These are phyloP conservation scores for Drosophila peninsularis DNA, from an alignment of 2,888 invertebrate species.

Conservation along the genomic window DNA sequence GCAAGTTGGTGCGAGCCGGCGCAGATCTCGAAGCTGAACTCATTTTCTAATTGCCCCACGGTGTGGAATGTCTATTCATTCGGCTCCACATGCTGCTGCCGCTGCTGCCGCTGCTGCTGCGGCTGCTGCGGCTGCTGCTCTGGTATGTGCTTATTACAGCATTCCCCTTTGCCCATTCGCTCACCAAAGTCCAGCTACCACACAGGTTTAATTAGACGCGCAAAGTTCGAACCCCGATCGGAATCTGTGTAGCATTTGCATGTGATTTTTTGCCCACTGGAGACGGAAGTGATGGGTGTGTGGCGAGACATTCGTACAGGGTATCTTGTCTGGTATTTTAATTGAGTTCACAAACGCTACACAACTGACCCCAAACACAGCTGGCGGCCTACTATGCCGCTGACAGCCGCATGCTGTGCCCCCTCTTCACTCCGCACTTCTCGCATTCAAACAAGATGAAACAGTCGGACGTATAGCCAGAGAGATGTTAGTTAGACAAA, in stretches of 20 bases:
- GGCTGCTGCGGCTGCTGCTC: slow-evolving; percentile 12
- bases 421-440: neutral
- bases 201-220: slow-evolving; percentile 15
- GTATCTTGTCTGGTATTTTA: slow-evolving; percentile 69
- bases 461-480: neutral
- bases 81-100: slow-evolving; percentile 22
- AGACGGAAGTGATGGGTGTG: slow-evolving; percentile 10
- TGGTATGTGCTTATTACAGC: slow-evolving; percentile 62
- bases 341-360: slow-evolving; percentile 74
- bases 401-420: slow-evolving; percentile 75
- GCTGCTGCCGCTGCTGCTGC: no score
- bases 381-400: slow-evolving; percentile 61
- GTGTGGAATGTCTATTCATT: slow-evolving; percentile 73
- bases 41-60: slow-evolving; percentile 78
- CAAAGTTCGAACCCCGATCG: slow-evolving; percentile 14
- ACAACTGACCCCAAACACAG: slow-evolving; percentile 59
- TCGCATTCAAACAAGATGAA: neutral
- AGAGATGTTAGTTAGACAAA: slow-evolving; percentile 14
- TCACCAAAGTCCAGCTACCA: slow-evolving; percentile 20
- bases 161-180: neutral
- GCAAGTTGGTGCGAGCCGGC: slow-evolving; percentile 64
- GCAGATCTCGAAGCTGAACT: slow-evolving; percentile 64
- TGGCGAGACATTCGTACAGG: slow-evolving; percentile 4
- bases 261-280: slow-evolving; percentile 19
- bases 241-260: slow-evolving; percentile 44